These are phyloP conservation scores for Onychorhynchus coronatus DNA, from an alignment of 2,113 vertebrate species.

Conservation along the genomic window DNA sequence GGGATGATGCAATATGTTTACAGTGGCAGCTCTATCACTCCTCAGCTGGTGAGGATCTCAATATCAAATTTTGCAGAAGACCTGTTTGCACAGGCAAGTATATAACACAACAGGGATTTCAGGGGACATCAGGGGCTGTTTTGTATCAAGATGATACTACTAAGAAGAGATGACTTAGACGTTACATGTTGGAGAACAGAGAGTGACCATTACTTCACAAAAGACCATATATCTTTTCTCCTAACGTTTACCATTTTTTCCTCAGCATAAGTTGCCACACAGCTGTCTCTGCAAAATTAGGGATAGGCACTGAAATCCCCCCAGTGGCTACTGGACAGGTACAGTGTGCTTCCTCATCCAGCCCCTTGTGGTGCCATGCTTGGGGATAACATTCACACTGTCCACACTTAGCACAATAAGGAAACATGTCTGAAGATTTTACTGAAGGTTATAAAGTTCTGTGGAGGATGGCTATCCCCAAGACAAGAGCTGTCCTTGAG, in stretches of 20 bases:
- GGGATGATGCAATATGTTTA: neutral
- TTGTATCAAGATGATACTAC: neutral
- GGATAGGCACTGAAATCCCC: neutral
- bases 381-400: neutral
- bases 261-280: neutral
- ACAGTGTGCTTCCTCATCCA: neutral
- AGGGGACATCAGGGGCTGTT: neutral
- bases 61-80: neutral
- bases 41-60: neutral
- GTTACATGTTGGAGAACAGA: neutral
- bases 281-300: neutral
- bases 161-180: neutral
- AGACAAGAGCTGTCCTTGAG: neutral
- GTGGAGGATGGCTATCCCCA: neutral
- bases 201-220: neutral
- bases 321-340: fast-evolving
- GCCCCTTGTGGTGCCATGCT: fast-evolving
- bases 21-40: neutral
- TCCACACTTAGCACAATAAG: neutral
- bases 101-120: neutral
- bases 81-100: neutral
- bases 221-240: neutral
- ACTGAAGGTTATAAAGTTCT: neutral
- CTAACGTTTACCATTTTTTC: neutral
- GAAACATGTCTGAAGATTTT: neutral